Evolutionary conservation across 2,888 invertebrate species (phyloP).

Genomic region (Scaptomyza tumidula): DNA sequence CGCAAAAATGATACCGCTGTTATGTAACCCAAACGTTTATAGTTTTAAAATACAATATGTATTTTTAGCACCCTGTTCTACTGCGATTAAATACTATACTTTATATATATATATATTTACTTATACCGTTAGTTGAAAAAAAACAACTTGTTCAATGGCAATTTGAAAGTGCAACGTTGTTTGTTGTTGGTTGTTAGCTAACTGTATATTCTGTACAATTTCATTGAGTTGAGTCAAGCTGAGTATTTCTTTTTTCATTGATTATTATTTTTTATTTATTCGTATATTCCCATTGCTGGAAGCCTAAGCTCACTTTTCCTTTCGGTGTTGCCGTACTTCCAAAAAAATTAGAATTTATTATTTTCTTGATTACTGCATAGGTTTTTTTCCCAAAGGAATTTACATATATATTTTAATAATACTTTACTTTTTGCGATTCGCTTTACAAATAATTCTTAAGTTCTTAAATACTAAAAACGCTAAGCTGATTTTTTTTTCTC

Average conservation of each 20-base stretch:
- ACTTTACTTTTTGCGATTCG: conserved; percentile 65
- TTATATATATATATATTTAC: background rate
- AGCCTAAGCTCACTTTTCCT: conserved; percentile 2
- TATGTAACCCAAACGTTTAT: conserved; percentile 5
- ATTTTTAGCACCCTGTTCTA: conserved; percentile 36
- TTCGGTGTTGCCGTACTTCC: conserved; percentile 17
- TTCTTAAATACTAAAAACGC: conserved; percentile 51
- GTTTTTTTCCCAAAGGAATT: conserved; percentile 48
- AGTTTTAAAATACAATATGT: conserved; percentile 3
- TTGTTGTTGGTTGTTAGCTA: conserved; percentile 5
- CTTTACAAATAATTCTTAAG: conserved; percentile 62
- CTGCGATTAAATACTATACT: conserved; percentile 26
- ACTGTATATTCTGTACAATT: conserved; percentile 35
- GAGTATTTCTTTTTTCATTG: conserved; percentile 2
- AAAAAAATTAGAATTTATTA: conserved; percentile 22
- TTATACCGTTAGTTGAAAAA: conserved; percentile 1
- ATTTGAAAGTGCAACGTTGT: conserved; percentile 40
- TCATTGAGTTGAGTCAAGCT: conserved; percentile 19
- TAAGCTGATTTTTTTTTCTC: conserved; percentile 39
- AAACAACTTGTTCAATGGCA: conserved; percentile 8
- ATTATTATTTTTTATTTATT: background rate
- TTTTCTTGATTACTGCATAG: conserved; percentile 22
- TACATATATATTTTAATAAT: conserved; percentile 67
- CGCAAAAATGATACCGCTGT: conserved; percentile 11
- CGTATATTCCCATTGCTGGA: background rate